Evolutionary conservation across 2,797 vertebrate genomes (phyloP), one percentile per base, ranked within the genome.

Genomic region (Sardinella longiceps): DNA sequence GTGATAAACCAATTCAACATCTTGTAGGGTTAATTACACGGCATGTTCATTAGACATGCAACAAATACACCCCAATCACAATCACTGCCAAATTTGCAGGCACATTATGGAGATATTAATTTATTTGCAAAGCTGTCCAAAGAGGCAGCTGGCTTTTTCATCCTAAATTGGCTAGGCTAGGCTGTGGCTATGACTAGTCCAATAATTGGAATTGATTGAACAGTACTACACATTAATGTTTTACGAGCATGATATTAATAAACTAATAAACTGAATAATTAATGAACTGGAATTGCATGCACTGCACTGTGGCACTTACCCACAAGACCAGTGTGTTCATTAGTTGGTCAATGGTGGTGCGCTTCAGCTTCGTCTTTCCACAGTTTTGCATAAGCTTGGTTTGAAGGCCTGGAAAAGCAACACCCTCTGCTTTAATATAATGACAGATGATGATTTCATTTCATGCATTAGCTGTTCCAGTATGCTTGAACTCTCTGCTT

Each of bases 301-400:
- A 53, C 80, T 28, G 48, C 60, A 43, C 77, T 84, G 25, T 30
- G 25, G n/a, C n/a, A 89, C 96, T 94, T 91, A 97, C 97, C 97
- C 96, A 97, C 82, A 97, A 89, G 81, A 97, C 97, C 84, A 97
- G 91, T 80, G 95, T 96, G 92, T 97, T 97, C 97, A 97, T 96
- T 82, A 97, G 83, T 81, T 93, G 96, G 87, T 97, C 97, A 80
- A 97, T 96, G 87, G 95, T 97, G 70, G 97, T 97, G 85, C 96
- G 95, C 93, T 97, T 97, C 90, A 97, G 96, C 87, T 90, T 95
- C 1, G 96, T 96, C 87, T 88, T 95, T 82, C 96, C 97, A 85
- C 96, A 96, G 89, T 97, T 97, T 88, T 97, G 97, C 96, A 97
- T 97, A 90, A 97, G 93, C 93, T 97, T 97, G 80, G 97, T 97